Evolutionary conservation across 2,113 vertebrate genomes (phyloP), one percentile per base, ranked within the genome.

Genomic region (Varanus salvator): DNA sequence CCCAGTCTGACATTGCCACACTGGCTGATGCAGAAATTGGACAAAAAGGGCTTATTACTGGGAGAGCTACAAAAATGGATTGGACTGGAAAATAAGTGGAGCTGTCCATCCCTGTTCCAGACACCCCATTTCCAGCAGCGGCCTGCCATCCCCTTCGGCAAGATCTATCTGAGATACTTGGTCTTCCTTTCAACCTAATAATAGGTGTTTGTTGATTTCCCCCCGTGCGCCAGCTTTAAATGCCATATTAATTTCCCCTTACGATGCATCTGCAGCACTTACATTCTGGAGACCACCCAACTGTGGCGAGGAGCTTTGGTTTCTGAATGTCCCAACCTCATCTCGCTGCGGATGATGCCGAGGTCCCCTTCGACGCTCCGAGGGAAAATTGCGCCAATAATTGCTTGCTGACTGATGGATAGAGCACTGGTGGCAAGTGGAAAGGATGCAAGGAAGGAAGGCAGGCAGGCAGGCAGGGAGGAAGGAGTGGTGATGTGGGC

Each of bases 401-500:
- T 96, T 93, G 94, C 94, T 93, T 91, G 69, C 91, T 95, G 80
- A 25, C 89, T 90, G 77, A 89, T 74, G 8, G 92, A 92, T 87
- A 95, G 90, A 92, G 94, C 93, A 92, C 93, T 29, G 4, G 5
- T 48, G 15, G n/a, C 23, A 11, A 11, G 4, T 54, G 19, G 54
- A 12, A 54, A 12, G 54, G 11, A 54, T 12, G 11, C 7, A 12
- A 54, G 54, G 54, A 54, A 54, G 54, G 54, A 54, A 54, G 54
- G 69, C 17, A 12, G 50, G 29, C 15, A 50, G 38, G 76, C 48
- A 66, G 14, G 60, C 29, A 60, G 34, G 52, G 92, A 92, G 91
- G 80, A 34, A 89, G 92, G 94, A 92, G 84, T 95, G 94, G 83
- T 95, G 89, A 97, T 93, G 89, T 91, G 83, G 91, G 89, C 92